A percentile compares a stretch with the other conserved stretches of the same genome.
phyloP scores from a whole-genome alignment of 1,140 invertebrate genomes.

The Alviniconcha marisindica region DNA sequence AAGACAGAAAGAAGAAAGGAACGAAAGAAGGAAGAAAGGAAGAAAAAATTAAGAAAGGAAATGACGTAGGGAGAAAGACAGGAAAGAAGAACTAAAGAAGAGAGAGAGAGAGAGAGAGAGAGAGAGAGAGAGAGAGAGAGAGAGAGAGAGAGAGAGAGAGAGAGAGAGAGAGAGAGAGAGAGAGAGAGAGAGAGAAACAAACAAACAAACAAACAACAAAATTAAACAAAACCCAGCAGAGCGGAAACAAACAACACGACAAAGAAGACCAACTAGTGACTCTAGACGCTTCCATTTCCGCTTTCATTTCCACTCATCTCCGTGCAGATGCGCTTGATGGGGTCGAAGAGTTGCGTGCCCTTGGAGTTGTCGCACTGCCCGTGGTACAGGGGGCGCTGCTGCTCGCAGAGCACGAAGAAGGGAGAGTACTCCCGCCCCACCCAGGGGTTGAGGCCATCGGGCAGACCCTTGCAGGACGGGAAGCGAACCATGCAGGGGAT shows the following conservation, averaged over 20 bases:
- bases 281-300: not conserved
- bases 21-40: no score
- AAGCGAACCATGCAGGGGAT: conserved; percentile 51
- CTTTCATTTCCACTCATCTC: not conserved
- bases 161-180: conserved; percentile 24
- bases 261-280: no score
- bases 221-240: not conserved
- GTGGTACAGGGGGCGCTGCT: conserved; percentile 51
- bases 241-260: not conserved
- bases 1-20: no score
- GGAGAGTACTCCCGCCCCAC: conserved; percentile 44
- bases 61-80: no score
- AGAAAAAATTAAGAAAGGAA: no score
- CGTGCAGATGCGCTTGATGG: conserved; percentile 10
- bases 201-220: not conserved
- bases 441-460: conserved; percentile 58
- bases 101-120: no score
- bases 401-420: conserved; percentile 54
- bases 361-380: conserved; percentile 37
- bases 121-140: no score
- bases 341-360: conserved; percentile 23
- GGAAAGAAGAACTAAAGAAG: no score
- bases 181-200: conserved; percentile 12
- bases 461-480: conserved; percentile 54
- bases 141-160: not conserved